A percentile compares a stretch with the other conserved stretches of the same genome.
phyloP scores from a whole-genome alignment of 2,113 vertebrate species.

The Nicator chloris region DNA sequence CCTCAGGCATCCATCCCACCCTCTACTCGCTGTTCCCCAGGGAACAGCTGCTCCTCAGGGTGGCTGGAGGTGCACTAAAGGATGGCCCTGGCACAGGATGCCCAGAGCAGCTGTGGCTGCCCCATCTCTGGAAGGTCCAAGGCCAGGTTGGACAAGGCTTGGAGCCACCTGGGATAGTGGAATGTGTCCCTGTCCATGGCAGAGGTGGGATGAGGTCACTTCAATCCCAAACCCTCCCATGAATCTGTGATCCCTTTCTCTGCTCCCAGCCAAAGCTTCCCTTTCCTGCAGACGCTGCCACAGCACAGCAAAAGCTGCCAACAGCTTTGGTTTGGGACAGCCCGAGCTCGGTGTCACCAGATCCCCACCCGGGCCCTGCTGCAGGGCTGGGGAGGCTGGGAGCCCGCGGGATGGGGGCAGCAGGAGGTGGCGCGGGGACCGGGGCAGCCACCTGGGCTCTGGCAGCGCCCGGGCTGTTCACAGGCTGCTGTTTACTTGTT shows the following conservation, averaged over 20 bases:
- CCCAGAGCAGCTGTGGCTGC: background rate
- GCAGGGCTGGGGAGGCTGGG: accelerated
- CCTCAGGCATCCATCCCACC: background rate
- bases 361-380: accelerated
- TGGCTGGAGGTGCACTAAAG: background rate
- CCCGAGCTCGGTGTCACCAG: background rate
- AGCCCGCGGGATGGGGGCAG: accelerated
- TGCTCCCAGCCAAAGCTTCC: no score
- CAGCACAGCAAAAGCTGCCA: background rate
- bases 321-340: background rate
- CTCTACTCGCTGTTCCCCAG: accelerated
- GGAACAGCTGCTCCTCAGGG: background rate
- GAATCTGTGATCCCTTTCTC: background rate
- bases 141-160: background rate
- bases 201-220: background rate
- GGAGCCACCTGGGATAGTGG: accelerated
- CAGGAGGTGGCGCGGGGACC: accelerated
- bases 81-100: background rate
- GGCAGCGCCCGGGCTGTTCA: accelerated
- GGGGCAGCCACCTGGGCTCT: accelerated
- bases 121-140: background rate
- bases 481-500: conserved; percentile 1
- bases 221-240: background rate
- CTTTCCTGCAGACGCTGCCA: background rate
- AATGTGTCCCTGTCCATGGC: background rate